Evolutionary conservation across 2,113 vertebrate species (phyloP), one percentile per base, ranked within the genome.

Genomic region (Sphyrna mokarran): DNA sequence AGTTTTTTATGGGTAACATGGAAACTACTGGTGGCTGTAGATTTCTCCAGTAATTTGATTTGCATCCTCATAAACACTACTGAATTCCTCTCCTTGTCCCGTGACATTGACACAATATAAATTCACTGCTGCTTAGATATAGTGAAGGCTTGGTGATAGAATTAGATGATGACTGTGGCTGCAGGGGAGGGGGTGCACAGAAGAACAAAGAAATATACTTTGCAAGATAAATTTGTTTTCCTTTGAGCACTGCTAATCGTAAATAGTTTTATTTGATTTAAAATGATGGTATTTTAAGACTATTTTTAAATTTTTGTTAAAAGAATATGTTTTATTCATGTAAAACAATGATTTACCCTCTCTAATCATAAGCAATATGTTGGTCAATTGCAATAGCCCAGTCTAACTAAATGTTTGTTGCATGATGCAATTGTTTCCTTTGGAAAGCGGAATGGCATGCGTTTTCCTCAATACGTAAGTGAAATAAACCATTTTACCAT

Each of bases 381-480:
- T 18, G 66, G 70, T 40, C 70, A 76, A 72, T 95, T 43, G 5
- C 54, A 48, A 95, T 23, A 72, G 43, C 13, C 97, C 98, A 97
- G 97, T 98, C 98, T 98, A 98, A 98, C 98, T 97, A 97, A 98
- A 97, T 98, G 97, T 98, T 95, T 98, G 98, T 98, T 98, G 98
- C 98, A 97, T 98, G 98, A 97, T 98, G 97, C 98, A 98, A 98
- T 98, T 98, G 97, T 98, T 98, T 97, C 98, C 97, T 97, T 97
- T 97, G 97, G 97, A 97, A 98, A 98, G 98, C 98, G 98, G 98
- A 99, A 98, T 98, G 98, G 98, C 98, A 98, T 98, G 98, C 98
- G 98, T 98, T 99, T 98, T 98, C 98, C 97, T 98, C 98, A 98
- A 98, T 99, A 98, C 98, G 98, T 98, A 98, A 99, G 98, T 99